Base-by-base conservation (phyloP, 1,140 invertebrate species). In the Parasteatoda tepidariorum region DNA sequence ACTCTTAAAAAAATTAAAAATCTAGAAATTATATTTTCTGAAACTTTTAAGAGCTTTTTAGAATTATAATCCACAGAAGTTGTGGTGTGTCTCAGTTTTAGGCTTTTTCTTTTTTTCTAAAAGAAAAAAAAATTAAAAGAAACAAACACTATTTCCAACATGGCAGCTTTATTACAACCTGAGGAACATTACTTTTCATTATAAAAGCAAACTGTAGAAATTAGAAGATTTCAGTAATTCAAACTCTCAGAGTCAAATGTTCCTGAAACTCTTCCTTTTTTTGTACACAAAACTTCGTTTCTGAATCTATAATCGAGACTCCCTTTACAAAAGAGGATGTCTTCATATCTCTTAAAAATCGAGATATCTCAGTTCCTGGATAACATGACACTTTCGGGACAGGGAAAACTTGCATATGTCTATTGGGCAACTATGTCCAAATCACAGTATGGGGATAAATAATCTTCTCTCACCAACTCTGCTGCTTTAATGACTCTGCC, bases 171-270 rank as follows among this genome's bases (percentile, higher is more conserved):
- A 83, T 83, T 83, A 83, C 81, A 83, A 83, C 81, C 81, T 83
- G 81, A 83, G 81, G 81, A 83, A 83, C 81, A 83, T 83, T 83
- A 83, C 68, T 83, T 83, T 83, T 83, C 68, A 83, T 74, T 83
- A 83, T 83, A 83, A 83, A 83, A 83, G 81, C 81, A 83, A 83
- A 83, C 81, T 83, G 81, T 83, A 83, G 81, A 83, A 83, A 83
- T 83, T 68, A 83, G 81, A 83, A 83, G 81, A 83, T 70, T 62
- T 74, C 81, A 83, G 81, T 83, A 73, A 83, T 70, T 74, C n/a
- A 64, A 83, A 83, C 68, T 73, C 81, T 64, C 81, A 83, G 70
- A 61, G 57, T 33, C 57, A 34, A 55, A 71, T 83, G 81, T 83
- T 83, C 61, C 81, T 83, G 68, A 83, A 54, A 38, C 66, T 67